phyloP scores from a whole-genome alignment of 92 coral and sea anemone species.

The Diadumene lineata region DNA sequence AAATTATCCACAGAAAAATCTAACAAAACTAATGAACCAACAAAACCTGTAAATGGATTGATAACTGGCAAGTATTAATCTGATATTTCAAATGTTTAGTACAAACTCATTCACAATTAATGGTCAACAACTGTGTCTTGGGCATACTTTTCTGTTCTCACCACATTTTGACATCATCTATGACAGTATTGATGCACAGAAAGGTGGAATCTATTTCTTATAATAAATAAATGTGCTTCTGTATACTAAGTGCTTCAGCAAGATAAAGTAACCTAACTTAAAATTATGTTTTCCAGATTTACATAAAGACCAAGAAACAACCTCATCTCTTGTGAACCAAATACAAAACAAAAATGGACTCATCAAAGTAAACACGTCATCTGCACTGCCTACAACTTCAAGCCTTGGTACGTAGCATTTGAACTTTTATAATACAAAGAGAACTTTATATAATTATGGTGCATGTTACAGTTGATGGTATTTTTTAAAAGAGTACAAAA shows the following conservation, averaged over 20 bases:
- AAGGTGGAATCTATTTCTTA: too few relatives aligned
- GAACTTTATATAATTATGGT: neutral
- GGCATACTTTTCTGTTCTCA: too few relatives aligned
- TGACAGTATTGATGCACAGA: too few relatives aligned
- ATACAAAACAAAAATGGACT: constrained; percentile 35
- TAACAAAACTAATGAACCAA: constrained; percentile 6
- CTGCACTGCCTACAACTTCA: constrained; percentile 3
- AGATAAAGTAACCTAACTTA: too few relatives aligned
- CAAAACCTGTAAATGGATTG: neutral
- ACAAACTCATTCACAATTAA: too few relatives aligned
- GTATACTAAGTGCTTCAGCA: neutral
- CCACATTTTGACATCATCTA: too few relatives aligned
- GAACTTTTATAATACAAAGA: constrained; percentile 4
- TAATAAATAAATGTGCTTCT: neutral
- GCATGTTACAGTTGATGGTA: neutral
- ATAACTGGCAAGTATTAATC: neutral
- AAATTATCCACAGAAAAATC: neutral
- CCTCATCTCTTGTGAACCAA: constrained; percentile 12
- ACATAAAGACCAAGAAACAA: neutral
- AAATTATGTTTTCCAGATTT: neutral
- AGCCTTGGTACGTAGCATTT: constrained; percentile 39
- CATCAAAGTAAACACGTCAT: constrained; percentile 6
- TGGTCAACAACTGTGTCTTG: too few relatives aligned
- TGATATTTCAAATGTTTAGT: too few relatives aligned
- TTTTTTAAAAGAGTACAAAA: too few relatives aligned